phyloP scores from a whole-genome alignment of 2,113 vertebrate species.

The Notiomystis cincta region DNA sequence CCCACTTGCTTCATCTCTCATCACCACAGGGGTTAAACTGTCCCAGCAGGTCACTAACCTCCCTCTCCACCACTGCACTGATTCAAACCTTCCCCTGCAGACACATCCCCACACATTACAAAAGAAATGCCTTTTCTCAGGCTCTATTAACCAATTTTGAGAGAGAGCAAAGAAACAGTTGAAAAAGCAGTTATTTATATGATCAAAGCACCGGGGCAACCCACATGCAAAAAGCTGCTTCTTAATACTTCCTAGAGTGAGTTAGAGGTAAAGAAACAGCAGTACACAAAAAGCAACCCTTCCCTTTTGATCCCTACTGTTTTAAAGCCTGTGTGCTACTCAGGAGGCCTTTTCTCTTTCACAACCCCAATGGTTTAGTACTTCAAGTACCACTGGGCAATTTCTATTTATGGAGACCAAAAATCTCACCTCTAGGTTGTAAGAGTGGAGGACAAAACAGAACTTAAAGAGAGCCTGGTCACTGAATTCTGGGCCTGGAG shows the following conservation, averaged over 20 bases:
- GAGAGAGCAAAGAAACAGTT: background rate
- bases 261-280: background rate
- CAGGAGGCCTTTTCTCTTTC: background rate
- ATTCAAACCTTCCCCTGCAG: background rate
- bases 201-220: background rate
- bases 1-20: background rate
- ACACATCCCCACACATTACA: background rate
- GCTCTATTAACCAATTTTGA: background rate
- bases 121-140: background rate
- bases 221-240: background rate
- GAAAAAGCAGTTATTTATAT: background rate
- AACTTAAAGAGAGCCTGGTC: background rate
- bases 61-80: background rate
- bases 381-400: background rate
- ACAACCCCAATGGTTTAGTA: background rate
- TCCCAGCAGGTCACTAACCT: background rate
- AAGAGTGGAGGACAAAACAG: background rate
- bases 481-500: background rate
- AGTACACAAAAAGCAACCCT: background rate
- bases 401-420: background rate
- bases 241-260: background rate
- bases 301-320: background rate
- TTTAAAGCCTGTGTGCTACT: background rate
- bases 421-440: background rate
- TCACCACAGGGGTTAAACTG: background rate